These are phyloP conservation scores for Oncopeltus fasciatus DNA, from an alignment of 1,140 invertebrate species.

Conservation along the genomic window DNA sequence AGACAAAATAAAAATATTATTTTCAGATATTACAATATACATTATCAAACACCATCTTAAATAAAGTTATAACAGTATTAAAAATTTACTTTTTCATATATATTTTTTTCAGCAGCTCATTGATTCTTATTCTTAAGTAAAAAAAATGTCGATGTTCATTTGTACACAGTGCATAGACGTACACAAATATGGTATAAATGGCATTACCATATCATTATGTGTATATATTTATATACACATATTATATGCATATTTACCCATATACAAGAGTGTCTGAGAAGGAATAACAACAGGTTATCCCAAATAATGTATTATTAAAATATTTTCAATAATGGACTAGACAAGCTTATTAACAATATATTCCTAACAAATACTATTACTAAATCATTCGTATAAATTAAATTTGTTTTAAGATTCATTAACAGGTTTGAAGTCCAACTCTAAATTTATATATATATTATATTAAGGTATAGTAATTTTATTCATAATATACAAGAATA, in stretches of 20 bases:
- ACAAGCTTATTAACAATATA: too few relatives aligned
- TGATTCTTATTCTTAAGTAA: not conserved
- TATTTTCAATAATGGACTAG: not conserved
- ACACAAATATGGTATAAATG: conserved; percentile 7
- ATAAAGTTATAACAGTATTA: too few relatives aligned
- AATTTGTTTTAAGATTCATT: too few relatives aligned
- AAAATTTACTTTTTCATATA: not conserved
- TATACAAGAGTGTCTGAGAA: not conserved
- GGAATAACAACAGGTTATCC: not conserved
- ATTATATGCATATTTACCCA: conserved; percentile 3
- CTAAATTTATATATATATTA: too few relatives aligned
- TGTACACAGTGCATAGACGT: conserved; percentile 1
- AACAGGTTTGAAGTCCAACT: too few relatives aligned
- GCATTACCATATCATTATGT: not conserved
- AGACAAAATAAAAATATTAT: not conserved
- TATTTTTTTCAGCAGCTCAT: not conserved
- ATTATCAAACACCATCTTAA: too few relatives aligned
- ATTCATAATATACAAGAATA: too few relatives aligned
- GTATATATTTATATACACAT: not conserved
- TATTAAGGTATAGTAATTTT: too few relatives aligned
- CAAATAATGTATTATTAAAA: too few relatives aligned
- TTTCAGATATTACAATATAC: too few relatives aligned
- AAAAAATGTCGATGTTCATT: not conserved
- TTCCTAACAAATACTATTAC: too few relatives aligned
- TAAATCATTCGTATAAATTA: too few relatives aligned